Evolutionary conservation across 1,140 invertebrate species (phyloP).

Genomic region (Patella vulgata): DNA sequence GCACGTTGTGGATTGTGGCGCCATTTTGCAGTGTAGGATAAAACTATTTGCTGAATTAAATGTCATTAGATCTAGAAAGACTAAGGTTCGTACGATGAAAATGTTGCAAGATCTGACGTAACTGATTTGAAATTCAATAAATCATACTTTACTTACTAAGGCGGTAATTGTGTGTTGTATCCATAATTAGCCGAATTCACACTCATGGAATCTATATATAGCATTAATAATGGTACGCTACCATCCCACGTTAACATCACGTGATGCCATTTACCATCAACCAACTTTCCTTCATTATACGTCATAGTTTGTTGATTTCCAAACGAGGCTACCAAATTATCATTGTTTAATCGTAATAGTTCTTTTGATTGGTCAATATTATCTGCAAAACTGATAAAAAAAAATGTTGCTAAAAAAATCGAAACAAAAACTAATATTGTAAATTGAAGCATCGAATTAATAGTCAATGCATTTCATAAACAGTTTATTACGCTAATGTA

Average conservation of each 20-base stretch:
- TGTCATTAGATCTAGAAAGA: too few species aligned
- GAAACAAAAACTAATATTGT: too few species aligned
- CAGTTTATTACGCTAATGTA: not conserved
- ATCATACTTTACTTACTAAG: slow-evolving; percentile 38
- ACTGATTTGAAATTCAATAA: too few species aligned
- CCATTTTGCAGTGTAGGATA: too few species aligned
- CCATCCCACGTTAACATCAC: slow-evolving; percentile 33
- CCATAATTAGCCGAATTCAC: slow-evolving; percentile 17
- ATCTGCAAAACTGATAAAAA: not conserved
- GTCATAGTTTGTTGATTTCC: not conserved
- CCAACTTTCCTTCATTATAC: slow-evolving; percentile 1
- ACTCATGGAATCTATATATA: slow-evolving; percentile 32
- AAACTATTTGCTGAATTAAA: too few species aligned
- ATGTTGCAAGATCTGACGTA: too few species aligned
- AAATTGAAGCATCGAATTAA: too few species aligned
- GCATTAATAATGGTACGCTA: slow-evolving; percentile 5
- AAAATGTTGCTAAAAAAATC: too few species aligned
- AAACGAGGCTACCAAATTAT: not conserved
- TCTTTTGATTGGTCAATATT: not conserved
- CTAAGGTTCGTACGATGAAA: too few species aligned
- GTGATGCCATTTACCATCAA: slow-evolving; percentile 49
- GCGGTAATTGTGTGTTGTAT: slow-evolving; percentile 10
- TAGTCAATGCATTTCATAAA: too few species aligned
- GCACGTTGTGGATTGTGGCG: too few species aligned
- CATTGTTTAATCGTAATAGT: not conserved